These are phyloP conservation scores for Bos taurus DNA, from an alignment of 2,113 vertebrate species.

Conservation along the genomic window ARS-UCD2.0 NC_037357.1:136461501-136462000, in stretches of 20 bases:
- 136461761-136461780: background rate
- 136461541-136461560: accelerated
- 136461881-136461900: no score
- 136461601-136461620: background rate
- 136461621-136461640: no score
- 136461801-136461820: background rate
- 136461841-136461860: accelerated
- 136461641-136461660: background rate
- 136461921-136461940: accelerated
- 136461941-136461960: no score
- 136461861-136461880: accelerated
- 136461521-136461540: background rate
- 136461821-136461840: accelerated
- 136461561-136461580: background rate
- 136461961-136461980: no score
- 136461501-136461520: no score
- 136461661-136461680: background rate
- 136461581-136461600: no score
- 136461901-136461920: accelerated
- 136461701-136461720: no score
- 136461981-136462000: no score
- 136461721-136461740: background rate
- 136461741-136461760: background rate
- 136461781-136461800: accelerated
- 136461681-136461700: accelerated